Base-by-base conservation (phyloP, 1,140 invertebrate species). In the Panonychus citri region DNA sequence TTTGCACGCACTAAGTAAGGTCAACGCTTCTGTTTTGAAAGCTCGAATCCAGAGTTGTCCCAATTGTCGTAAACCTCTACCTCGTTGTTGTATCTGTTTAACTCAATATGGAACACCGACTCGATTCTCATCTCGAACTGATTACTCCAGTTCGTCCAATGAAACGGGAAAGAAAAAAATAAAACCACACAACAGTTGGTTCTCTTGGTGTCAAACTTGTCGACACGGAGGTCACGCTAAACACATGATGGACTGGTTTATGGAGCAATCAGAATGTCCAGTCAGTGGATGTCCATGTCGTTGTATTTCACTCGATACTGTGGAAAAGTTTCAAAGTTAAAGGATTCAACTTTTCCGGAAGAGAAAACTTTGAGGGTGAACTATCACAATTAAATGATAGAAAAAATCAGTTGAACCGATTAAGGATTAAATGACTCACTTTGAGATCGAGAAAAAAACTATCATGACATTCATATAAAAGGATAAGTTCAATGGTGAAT, bases 171-270 rank as follows among this genome's bases (percentile, higher is more conserved):
- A 60, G 39, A 61, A 57, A 43, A 66, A 67, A 50, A 51, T 67
- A n/a, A 63, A 65, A 30, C 58, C 62, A 51, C 68, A 71, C 66
- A 76, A 76, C 13, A 81, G 79, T 61, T 96, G 90, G 90, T 94
- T 95, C 67, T 86, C 86, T 15, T 97, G 90, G 90, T 97, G 91
- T 70, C 87, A 93, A 70, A 82, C 82, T 3, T 96, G 90, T 71
- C 75, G 86, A 40, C 90, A 96, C 71, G 90, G 89, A 24, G 91
- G 90, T 8, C 90, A 96, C 73, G 81, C 87, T 17, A 75, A 77
- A 56, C 91, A 96, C 64, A 78, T 95, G 53, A 76, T 79, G 27
- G 75, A 86, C 55, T 96, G 90, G 90, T 96, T 96, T 71, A 88
- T 84, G 57, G 80, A 87, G 68, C 86, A 93, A 67, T 74, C 77